These are phyloP conservation scores for Lissonota sp. DNA, from an alignment of 2,888 invertebrate genomes.

Conservation along the genomic window DNA sequence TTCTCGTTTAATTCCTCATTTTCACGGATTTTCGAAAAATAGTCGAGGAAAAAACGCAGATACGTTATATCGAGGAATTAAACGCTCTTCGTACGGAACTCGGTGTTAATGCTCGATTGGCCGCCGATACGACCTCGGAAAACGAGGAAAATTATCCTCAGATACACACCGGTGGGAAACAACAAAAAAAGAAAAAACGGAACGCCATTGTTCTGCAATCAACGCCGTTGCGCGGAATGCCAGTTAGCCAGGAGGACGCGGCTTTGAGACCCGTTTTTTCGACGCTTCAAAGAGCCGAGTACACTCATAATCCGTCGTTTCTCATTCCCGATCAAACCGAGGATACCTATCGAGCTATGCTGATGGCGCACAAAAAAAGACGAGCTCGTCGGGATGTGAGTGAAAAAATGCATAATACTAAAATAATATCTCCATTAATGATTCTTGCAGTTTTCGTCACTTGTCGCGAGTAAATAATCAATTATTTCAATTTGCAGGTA, in stretches of 20 bases:
- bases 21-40: background rate
- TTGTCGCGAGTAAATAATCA: background rate
- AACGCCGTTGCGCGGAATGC: conserved; percentile 74
- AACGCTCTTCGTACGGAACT: conserved; percentile 79
- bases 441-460: background rate
- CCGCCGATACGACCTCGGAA: conserved; percentile 79
- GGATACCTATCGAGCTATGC: conserved; percentile 88
- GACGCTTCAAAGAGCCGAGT: conserved; percentile 80
- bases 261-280: conserved; percentile 81
- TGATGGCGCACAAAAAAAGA: conserved; percentile 89
- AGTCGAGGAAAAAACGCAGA: conserved; percentile 81
- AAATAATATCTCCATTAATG: too few species aligned
- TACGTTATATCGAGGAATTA: conserved; percentile 80
- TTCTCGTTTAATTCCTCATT: background rate
- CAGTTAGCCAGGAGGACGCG: conserved; percentile 77
- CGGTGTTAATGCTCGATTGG: conserved; percentile 74
- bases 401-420: too few species aligned
- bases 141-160: conserved; percentile 81
- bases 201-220: conserved; percentile 70
- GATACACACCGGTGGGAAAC: conserved; percentile 71
- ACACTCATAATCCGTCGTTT: conserved; percentile 78
- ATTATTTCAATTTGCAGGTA: conserved; percentile 83
- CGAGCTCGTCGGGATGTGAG: conserved; percentile 89
- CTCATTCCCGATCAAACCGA: conserved; percentile 86
- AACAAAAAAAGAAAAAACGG: conserved; percentile 76